phyloP scores from a whole-genome alignment of 2,888 invertebrate genomes.

The Lepidochrysops patricia region DNA sequence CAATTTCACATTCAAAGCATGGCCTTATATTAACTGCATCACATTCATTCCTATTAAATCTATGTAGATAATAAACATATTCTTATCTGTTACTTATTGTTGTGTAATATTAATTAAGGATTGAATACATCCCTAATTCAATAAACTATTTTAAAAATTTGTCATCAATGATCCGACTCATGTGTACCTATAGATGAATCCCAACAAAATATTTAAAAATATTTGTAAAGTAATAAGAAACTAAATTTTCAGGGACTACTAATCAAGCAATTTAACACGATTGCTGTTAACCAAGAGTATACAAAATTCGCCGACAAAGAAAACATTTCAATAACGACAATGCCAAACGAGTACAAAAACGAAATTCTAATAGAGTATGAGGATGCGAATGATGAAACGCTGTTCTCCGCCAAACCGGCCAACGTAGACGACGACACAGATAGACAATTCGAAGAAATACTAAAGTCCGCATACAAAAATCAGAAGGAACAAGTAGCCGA shows the following conservation, averaged over 20 bases:
- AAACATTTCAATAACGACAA: conserved; percentile 46
- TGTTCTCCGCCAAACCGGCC: conserved; percentile 52
- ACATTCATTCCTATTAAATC: not conserved
- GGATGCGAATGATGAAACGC: conserved; percentile 41
- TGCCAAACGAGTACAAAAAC: conserved; percentile 39
- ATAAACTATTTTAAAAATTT: not conserved
- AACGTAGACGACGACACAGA: conserved; percentile 55
- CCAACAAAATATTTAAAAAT: not conserved
- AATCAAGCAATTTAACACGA: conserved; percentile 63
- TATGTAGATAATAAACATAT: not conserved
- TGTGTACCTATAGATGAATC: no score
- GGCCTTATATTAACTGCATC: not conserved
- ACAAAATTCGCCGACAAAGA: conserved; percentile 45
- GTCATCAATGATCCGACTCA: no score
- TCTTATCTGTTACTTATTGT: not conserved
- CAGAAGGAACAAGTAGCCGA: conserved; percentile 17
- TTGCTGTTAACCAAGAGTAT: conserved; percentile 60
- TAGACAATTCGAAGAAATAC: conserved; percentile 56
- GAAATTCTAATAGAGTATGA: conserved; percentile 62
- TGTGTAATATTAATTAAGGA: not conserved
- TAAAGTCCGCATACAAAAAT: conserved; percentile 45
- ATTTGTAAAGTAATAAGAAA: not conserved
- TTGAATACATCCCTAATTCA: not conserved
- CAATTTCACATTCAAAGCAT: not conserved
- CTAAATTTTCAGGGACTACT: conserved; percentile 59